phyloP scores from a whole-genome alignment of 1,140 invertebrate genomes.

The Oryctes rhinoceros region DNA sequence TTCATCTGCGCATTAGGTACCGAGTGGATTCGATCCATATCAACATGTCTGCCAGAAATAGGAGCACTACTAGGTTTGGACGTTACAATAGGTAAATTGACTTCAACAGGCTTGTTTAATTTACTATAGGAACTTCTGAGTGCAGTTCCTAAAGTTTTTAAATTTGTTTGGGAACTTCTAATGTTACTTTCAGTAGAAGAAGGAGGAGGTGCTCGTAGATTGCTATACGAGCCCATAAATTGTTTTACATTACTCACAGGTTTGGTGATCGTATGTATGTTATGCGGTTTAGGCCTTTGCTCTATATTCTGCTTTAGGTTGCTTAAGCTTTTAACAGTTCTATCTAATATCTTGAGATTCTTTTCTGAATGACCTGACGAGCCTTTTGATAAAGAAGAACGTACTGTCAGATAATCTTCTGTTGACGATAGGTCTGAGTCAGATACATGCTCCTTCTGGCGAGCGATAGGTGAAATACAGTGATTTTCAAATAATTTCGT shows the following conservation, averaged over 20 bases:
- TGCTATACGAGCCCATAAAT: conserved; percentile 33
- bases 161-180: conserved; percentile 48
- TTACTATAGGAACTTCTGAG: conserved; percentile 56
- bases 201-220: conserved; percentile 1
- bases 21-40: conserved; percentile 4
- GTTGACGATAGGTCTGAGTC: conserved; percentile 55
- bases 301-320: conserved; percentile 14
- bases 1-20: conserved; percentile 13
- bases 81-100: conserved; percentile 51
- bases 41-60: background rate
- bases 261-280: conserved; percentile 23
- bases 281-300: background rate
- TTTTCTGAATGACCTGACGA: conserved; percentile 41
- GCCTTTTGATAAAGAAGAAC: conserved; percentile 39
- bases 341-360: background rate
- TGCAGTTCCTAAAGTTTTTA: conserved; percentile 52
- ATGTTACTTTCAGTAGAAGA: conserved; percentile 23
- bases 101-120: conserved; percentile 52
- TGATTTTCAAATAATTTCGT: conserved; percentile 50
- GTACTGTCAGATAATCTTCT: conserved; percentile 51
- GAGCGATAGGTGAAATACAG: conserved; percentile 55
- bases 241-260: conserved; percentile 40
- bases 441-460: conserved; percentile 48
- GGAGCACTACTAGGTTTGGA: conserved; percentile 41
- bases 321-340: conserved; percentile 29